Percentiles rank a stretch among this genome's conserved stretches.
phyloP scores from a whole-genome alignment of 2,797 vertebrate genomes.

The Sitta carolinensis region DNA sequence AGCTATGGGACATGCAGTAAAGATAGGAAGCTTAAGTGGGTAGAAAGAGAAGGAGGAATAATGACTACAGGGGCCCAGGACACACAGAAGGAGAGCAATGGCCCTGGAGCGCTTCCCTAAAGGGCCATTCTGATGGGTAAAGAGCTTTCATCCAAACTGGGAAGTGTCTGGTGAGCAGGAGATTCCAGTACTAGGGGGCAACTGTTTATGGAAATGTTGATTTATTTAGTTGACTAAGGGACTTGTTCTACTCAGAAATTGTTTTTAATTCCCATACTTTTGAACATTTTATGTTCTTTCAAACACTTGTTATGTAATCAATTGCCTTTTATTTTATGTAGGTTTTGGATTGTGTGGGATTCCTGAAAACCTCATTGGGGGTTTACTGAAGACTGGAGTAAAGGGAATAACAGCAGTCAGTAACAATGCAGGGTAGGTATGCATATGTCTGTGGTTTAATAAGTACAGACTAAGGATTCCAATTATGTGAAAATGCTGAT shows the following conservation, averaged over 20 bases:
- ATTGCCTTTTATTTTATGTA: constrained; percentile 39
- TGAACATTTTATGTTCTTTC: neutral
- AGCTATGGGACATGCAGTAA: neutral
- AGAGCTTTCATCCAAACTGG: neutral
- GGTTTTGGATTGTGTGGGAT: constrained; percentile 98
- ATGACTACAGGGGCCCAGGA: neutral
- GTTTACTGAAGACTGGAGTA: constrained; percentile 90
- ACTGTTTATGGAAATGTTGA: neutral
- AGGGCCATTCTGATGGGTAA: neutral
- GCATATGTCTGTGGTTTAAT: neutral
- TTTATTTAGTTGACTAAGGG: neutral
- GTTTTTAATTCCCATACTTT: neutral
- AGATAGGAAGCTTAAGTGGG: neutral
- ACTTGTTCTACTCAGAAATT: neutral
- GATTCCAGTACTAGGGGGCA: neutral
- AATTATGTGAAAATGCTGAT: neutral
- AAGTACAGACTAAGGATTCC: neutral
- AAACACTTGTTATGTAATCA: neutral
- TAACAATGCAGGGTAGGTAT: constrained; percentile 95
- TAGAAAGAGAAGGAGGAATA: neutral
- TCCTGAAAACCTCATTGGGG: constrained; percentile 95
- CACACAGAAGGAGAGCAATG: neutral
- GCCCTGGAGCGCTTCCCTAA: neutral
- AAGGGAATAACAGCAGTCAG: constrained; percentile 92
- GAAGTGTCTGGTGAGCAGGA: neutral